Conservation (phyloP, 2,888 invertebrate genomes). For the Parelbella ahira region DNA sequence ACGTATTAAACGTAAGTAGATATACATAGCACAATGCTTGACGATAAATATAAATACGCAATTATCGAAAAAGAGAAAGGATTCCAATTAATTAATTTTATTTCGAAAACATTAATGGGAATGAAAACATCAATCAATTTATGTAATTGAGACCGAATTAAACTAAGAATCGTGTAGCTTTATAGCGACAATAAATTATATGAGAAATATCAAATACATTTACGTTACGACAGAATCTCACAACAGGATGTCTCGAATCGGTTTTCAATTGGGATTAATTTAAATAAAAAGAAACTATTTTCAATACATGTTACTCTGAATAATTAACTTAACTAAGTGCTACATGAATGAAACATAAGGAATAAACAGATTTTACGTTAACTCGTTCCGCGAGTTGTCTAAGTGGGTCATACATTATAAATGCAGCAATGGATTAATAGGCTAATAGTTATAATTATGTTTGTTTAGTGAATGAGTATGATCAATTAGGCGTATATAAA, state of each 20-base stretch:
- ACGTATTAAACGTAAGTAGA: no score
- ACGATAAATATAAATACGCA: no score
- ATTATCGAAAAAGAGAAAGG: no score
- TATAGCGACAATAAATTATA: conserved; percentile 13
- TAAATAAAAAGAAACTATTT: no score
- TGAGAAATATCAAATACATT: conserved; percentile 9
- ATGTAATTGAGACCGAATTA: conserved; percentile 15
- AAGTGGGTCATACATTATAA: no score
- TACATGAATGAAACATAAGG: no score
- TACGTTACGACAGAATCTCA: conserved; percentile 5
- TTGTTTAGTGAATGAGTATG: conserved; percentile 5
- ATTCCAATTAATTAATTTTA: conserved; percentile 11
- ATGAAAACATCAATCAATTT: conserved; percentile 15
- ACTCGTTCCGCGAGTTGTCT: no score
- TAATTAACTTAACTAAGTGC: no score
- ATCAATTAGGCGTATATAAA: not conserved
- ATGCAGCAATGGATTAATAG: conserved; percentile 2
- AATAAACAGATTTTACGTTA: no score
- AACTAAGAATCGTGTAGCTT: conserved; percentile 13
- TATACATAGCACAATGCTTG: no score
- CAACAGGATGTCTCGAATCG: conserved; percentile 5
- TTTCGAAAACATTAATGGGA: conserved; percentile 15
- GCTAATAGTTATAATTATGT: conserved; percentile 13
- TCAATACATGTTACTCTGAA: no score
- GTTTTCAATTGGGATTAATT: not conserved